phyloP scores from a whole-genome alignment of 2,797 vertebrate genomes.

The Anguilla pacifica region DNA sequence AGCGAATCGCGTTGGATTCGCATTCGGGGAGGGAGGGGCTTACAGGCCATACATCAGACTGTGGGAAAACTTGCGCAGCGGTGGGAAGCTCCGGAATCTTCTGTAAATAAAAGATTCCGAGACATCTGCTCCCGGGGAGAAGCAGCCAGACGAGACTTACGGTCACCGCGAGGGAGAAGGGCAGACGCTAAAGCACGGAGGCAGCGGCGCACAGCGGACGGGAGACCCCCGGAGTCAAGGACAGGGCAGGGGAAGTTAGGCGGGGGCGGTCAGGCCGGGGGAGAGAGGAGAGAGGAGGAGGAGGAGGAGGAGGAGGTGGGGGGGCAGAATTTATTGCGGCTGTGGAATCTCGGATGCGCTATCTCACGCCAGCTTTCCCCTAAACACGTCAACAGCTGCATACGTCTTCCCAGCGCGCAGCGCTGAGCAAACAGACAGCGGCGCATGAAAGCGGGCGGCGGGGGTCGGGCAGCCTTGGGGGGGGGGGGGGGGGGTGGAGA shows the following conservation, averaged over 20 bases:
- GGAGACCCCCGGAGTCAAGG: slow-evolving; percentile 12
- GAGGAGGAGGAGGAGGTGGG: no score
- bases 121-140: slow-evolving; percentile 21
- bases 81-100: not conserved
- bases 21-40: not conserved
- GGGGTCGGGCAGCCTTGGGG: slow-evolving; percentile 18
- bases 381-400: slow-evolving; percentile 21
- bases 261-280: not conserved
- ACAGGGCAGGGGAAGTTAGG: slow-evolving; percentile 14
- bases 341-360: slow-evolving; percentile 1
- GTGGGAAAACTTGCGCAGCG: not conserved
- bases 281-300: no score
- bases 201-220: not conserved
- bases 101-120: not conserved
- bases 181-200: not conserved
- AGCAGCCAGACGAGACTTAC: not conserved
- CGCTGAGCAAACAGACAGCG: slow-evolving; percentile 18
- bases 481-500: not conserved
- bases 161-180: not conserved
- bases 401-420: slow-evolving; percentile 3
- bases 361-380: slow-evolving; percentile 2
- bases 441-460: slow-evolving; percentile 15
- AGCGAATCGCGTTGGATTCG: not conserved
- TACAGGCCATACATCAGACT: not conserved
- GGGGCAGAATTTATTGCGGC: not conserved